Conservation (phyloP, 2,888 invertebrate species). For the Campopleginae sp. region DNA sequence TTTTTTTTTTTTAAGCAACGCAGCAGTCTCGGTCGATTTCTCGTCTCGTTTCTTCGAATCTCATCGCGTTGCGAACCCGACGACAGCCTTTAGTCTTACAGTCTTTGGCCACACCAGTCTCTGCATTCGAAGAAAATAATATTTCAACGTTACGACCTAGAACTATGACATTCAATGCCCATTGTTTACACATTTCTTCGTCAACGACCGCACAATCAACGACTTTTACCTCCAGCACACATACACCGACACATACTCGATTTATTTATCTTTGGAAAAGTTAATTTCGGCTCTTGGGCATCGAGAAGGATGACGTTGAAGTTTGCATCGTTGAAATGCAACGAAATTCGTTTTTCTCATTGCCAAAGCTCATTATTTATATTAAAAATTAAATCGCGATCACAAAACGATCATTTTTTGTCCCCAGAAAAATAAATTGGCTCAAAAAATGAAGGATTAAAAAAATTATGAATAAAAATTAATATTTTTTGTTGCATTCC, state of each 20-base stretch:
- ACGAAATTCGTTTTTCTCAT: no score
- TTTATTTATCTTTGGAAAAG: not conserved
- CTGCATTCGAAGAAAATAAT: not conserved
- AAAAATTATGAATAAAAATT: no score
- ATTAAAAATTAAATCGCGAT: no score
- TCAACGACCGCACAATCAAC: not conserved
- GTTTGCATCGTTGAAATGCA: no score
- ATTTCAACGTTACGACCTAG: not conserved
- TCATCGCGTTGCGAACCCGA: not conserved
- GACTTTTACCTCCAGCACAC: not conserved
- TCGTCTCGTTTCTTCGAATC: slow-evolving; percentile 2
- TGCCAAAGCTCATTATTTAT: no score
- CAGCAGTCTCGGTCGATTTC: slow-evolving; percentile 12
- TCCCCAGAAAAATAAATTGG: no score
- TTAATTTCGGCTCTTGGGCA: not conserved
- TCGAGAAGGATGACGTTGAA: no score
- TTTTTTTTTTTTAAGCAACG: not conserved
- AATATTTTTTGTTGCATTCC: no score
- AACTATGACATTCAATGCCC: slow-evolving; percentile 11
- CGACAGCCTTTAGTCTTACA: not conserved
- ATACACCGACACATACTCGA: not conserved
- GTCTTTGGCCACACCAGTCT: not conserved
- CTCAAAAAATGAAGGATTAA: no score
- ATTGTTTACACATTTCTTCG: not conserved
- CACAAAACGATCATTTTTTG: no score